Base-by-base conservation (phyloP, 2,113 vertebrate genomes). In the Macrotus californicus region DNA sequence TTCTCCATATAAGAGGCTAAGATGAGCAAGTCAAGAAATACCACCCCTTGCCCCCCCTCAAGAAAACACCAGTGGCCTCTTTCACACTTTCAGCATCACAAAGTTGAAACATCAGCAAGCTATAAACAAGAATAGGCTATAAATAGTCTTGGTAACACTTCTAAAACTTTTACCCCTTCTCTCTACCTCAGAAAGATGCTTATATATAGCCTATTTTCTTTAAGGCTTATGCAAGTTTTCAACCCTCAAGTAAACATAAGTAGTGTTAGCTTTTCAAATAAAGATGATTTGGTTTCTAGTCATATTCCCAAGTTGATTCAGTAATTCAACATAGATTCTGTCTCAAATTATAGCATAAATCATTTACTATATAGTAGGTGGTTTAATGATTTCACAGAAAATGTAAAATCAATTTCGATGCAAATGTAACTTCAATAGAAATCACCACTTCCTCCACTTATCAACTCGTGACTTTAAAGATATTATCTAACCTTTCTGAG, bases 401-500 rank as follows among this genome's bases (percentile, higher is more conserved):
- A 97, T 97, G 96, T 96, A 97, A 97, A 97, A 97, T 97, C 97
- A 97, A 97, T 97, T 97, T 97, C 73, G 0, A 97, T 97, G 97
- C 95, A 97, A 97, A 97, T 97, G 94, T 64, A 94, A 96, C 95
- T 96, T 97, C 96, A 96, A 67, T 92, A 97, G 96, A 96, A 96
- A 96, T 95, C 84, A 75, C 87, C 93, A 85, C 90, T 96, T 93
- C 66, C 56, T 88, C 85, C 81, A 95, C 95, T 95, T 93, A 97
- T 89, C 77, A 91, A 95, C 89, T 41, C 70, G 21, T 95, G 89
- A 93, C 96, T 96, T 97, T 89, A 41, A 92, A 93, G 80, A 96
- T 93, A 96, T 73, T 93, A 91, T 90, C 97, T 86, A 96, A 95
- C 89, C 75, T 95, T 96, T 93, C 73, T 9, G 1, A 96, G 92